These are phyloP conservation scores for Diarsia rubi DNA, from an alignment of 2,888 invertebrate genomes.

Conservation along the genomic window DNA sequence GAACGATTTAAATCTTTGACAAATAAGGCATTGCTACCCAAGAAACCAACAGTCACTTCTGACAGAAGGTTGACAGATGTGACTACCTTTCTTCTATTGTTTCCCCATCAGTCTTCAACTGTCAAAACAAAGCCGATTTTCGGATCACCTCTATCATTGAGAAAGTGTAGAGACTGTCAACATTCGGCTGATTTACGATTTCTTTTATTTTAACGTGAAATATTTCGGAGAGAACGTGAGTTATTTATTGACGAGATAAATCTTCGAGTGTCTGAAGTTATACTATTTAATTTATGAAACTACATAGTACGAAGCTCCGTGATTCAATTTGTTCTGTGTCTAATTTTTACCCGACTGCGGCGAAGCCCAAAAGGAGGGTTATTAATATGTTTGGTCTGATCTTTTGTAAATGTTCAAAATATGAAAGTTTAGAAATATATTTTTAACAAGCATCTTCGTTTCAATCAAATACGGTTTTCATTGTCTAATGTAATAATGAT, in stretches of 20 bases:
- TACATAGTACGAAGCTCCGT: slow-evolving; percentile 15
- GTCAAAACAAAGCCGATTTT: slow-evolving; percentile 35
- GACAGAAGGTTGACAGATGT: slow-evolving; percentile 16
- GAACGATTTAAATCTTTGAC: background rate
- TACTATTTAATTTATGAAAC: slow-evolving; percentile 16
- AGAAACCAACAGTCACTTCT: background rate
- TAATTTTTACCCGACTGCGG: too few relatives aligned
- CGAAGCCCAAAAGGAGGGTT: too few relatives aligned
- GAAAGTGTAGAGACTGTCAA: slow-evolving; percentile 52
- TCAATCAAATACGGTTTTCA: background rate
- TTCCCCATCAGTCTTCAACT: slow-evolving; percentile 19
- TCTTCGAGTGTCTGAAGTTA: background rate
- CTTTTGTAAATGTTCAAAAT: background rate
- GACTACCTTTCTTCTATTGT: slow-evolving; percentile 47
- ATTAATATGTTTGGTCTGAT: background rate
- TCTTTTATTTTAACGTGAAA: slow-evolving; percentile 37
- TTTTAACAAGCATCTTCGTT: background rate
- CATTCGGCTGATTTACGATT: slow-evolving; percentile 33
- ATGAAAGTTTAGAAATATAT: background rate
- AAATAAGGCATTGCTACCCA: background rate
- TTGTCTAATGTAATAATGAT: background rate
- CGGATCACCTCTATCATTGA: slow-evolving; percentile 12
- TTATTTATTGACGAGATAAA: slow-evolving; percentile 42
- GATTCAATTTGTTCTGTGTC: slow-evolving; percentile 17
- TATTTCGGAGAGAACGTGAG: slow-evolving; percentile 21